These are phyloP conservation scores for Heliangelus exortis DNA, from an alignment of 2,797 vertebrate species.

Conservation along the genomic window DNA sequence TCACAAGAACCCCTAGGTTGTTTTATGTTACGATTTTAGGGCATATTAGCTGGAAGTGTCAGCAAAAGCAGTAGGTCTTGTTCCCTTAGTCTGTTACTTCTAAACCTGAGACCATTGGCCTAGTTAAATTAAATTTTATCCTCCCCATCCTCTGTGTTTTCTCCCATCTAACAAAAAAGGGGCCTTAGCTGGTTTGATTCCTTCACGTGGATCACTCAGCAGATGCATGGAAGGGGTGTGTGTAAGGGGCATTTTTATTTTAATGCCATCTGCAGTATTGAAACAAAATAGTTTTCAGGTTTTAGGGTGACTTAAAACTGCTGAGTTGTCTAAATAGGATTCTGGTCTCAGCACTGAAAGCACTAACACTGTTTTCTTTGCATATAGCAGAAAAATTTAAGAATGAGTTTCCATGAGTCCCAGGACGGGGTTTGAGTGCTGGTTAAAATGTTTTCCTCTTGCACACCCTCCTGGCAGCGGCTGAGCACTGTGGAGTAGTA, in stretches of 20 bases:
- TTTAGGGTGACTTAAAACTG: neutral
- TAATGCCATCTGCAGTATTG: neutral
- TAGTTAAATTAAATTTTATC: neutral
- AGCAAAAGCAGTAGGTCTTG: neutral
- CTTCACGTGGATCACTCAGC: neutral
- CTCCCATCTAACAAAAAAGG: neutral
- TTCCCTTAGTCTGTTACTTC: neutral
- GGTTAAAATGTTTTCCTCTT: neutral
- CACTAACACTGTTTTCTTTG: neutral
- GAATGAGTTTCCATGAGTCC: neutral
- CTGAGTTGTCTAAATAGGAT: neutral
- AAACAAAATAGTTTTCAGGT: neutral
- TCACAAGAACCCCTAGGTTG: neutral
- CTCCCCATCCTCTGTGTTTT: too few relatives aligned
- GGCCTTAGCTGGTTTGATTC: neutral
- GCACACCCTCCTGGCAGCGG: neutral
- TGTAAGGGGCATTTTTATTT: neutral
- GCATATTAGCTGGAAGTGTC: neutral
- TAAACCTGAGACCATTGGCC: neutral
- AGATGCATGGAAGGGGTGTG: neutral
- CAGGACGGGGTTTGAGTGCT: neutral
- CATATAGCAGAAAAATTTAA: neutral
- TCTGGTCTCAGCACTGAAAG: neutral
- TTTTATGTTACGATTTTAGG: neutral
- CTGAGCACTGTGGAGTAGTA: neutral